Conservation (phyloP, 2,797 vertebrate genomes). For the Varecia variegata region DNA sequence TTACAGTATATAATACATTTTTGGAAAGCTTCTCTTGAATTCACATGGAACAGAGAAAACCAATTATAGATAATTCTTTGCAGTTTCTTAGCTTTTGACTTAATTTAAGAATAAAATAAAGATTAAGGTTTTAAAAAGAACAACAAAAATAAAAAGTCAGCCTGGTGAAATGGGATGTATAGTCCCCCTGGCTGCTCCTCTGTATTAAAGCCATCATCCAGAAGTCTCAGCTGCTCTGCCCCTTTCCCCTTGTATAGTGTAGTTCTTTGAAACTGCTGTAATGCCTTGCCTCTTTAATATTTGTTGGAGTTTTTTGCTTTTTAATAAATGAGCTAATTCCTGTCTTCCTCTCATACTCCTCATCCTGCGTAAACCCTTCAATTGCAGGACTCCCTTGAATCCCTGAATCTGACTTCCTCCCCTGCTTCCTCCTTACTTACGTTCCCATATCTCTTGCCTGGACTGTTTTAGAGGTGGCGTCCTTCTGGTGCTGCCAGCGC, state of each 20-base stretch:
- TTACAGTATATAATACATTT: background rate
- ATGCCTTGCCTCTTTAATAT: background rate
- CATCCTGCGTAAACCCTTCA: background rate
- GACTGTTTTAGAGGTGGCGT: background rate
- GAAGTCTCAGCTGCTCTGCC: background rate
- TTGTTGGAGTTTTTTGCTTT: background rate
- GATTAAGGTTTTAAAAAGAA: background rate
- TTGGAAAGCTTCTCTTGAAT: slow-evolving; percentile 40
- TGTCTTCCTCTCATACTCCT: background rate
- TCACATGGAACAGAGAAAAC: background rate
- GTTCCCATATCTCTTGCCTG: background rate
- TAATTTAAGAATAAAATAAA: slow-evolving; percentile 51
- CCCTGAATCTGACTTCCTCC: background rate
- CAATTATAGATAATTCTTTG: slow-evolving; percentile 51
- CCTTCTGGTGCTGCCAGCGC: background rate
- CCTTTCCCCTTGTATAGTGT: background rate
- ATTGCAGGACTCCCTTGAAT: background rate
- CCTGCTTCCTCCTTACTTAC: background rate
- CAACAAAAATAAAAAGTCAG: background rate
- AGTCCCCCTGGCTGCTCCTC: background rate
- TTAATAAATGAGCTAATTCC: background rate
- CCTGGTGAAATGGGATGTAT: background rate
- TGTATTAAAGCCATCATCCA: background rate
- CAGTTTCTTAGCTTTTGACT: background rate
- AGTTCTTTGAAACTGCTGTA: slow-evolving; percentile 17